Percentiles rank a stretch among this genome's conserved stretches.
Conservation (phyloP, 2,888 invertebrate species). For the Urechis unicinctus region DNA sequence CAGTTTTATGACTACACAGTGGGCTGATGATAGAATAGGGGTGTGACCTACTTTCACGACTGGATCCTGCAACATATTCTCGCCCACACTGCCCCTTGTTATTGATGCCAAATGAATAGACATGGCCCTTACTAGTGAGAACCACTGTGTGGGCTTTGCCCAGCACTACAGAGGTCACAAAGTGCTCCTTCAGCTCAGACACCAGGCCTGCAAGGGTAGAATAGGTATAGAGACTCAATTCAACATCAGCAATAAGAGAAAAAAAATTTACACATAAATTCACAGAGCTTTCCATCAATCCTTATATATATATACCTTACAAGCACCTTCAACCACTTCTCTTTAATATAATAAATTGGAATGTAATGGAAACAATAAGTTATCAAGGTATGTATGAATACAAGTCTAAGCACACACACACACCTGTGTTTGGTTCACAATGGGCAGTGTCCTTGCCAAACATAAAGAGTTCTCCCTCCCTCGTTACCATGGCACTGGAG, state of each 20-base stretch:
- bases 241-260: too few species aligned
- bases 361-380: too few species aligned
- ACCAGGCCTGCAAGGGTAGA: slow-evolving; percentile 59
- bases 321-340: too few species aligned
- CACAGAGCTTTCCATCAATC: too few species aligned
- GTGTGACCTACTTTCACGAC: background rate
- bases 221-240: too few species aligned
- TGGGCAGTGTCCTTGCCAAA: slow-evolving; percentile 75
- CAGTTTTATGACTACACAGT: too few species aligned
- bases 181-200: slow-evolving; percentile 67
- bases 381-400: too few species aligned
- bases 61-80: slow-evolving; percentile 52
- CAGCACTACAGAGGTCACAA: slow-evolving; percentile 69
- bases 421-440: slow-evolving; percentile 57
- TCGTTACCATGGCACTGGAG: slow-evolving; percentile 84
- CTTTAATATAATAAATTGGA: too few species aligned
- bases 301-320: too few species aligned
- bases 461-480: slow-evolving; percentile 83
- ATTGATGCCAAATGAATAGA: slow-evolving; percentile 94
- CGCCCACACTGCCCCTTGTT: slow-evolving; percentile 97
- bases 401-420: too few species aligned
- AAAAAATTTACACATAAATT: background rate
- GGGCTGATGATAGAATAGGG: background rate
- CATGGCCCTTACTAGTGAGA: slow-evolving; percentile 71
- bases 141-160: slow-evolving; percentile 96